Conservation (phyloP, 2,797 vertebrate species). For the Leuciscus waleckii region DNA sequence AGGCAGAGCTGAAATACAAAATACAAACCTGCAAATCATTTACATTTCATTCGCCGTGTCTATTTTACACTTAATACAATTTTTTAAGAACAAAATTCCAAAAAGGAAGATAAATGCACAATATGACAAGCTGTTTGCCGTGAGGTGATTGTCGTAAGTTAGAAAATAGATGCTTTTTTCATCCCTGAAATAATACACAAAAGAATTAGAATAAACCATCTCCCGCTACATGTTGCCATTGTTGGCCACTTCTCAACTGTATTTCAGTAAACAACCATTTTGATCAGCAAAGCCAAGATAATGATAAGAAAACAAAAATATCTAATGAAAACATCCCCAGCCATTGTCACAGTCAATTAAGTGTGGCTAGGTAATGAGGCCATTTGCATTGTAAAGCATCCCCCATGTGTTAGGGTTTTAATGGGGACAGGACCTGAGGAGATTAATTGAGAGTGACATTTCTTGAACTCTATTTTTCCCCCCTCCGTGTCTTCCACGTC, state of each 20-base stretch:
- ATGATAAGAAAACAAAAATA: conserved; percentile 87
- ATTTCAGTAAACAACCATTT: conserved; percentile 17
- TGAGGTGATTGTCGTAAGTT: conserved; percentile 1
- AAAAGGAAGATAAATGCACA: conserved; percentile 52
- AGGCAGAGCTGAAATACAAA: conserved; percentile 67
- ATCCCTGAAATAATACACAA: conserved; percentile 7
- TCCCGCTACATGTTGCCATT: background rate
- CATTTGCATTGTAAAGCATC: conserved; percentile 93
- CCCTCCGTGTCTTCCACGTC: conserved; percentile 55
- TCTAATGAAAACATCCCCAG: conserved; percentile 77
- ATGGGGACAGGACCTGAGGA: conserved; percentile 91
- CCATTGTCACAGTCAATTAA: conserved; percentile 95
- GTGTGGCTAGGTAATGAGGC: conserved; percentile 91
- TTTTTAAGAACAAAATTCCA: conserved; percentile 45
- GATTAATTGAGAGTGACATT: conserved; percentile 96
- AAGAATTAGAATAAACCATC: background rate
- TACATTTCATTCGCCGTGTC: conserved; percentile 68
- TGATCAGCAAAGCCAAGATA: conserved; percentile 41
- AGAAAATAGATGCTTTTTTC: background rate
- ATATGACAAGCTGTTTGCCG: conserved; percentile 41
- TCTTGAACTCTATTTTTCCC: conserved; percentile 85
- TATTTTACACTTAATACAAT: conserved; percentile 61
- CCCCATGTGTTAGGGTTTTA: conserved; percentile 89
- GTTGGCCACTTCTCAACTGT: background rate
- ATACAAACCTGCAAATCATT: conserved; percentile 76